phyloP scores from a whole-genome alignment of 2,797 vertebrate species.

The Miichthys miiuy region DNA sequence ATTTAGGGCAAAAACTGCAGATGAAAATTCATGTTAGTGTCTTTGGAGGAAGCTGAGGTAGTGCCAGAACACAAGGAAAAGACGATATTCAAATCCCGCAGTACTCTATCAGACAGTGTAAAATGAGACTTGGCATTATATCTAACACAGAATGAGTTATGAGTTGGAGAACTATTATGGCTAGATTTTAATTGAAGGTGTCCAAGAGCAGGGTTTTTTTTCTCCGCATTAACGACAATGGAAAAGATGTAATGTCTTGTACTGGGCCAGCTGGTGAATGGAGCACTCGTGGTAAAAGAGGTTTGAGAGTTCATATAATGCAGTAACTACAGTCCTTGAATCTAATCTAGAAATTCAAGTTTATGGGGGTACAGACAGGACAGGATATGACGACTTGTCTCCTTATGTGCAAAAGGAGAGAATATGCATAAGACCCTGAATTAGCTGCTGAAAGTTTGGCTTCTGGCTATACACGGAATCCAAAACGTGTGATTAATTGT shows the following conservation, averaged over 20 bases:
- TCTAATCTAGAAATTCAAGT: conserved; percentile 15
- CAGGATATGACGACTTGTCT: conserved; percentile 25
- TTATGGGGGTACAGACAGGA: conserved; percentile 27
- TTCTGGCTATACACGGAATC: conserved; percentile 39
- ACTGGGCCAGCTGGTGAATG: conserved; percentile 26
- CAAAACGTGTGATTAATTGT: conserved; percentile 58
- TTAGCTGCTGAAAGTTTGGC: conserved; percentile 31
- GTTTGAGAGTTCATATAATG: conserved; percentile 34
- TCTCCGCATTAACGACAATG: conserved; percentile 31
- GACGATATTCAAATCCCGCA: conserved; percentile 67
- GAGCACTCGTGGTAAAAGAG: conserved; percentile 35
- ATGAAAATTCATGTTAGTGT: conserved; percentile 69
- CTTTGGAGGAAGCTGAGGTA: conserved; percentile 61
- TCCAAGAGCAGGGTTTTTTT: conserved; percentile 42
- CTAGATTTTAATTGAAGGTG: conserved; percentile 58
- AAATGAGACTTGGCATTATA: conserved; percentile 75
- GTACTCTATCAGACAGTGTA: conserved; percentile 62
- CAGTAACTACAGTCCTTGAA: conserved; percentile 31
- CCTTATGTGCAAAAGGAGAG: conserved; percentile 30
- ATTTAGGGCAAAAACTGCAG: conserved; percentile 72
- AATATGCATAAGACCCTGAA: conserved; percentile 23
- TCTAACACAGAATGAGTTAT: conserved; percentile 62
- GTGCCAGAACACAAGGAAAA: conserved; percentile 59
- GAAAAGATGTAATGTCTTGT: conserved; percentile 57
- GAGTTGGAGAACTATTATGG: conserved; percentile 57